Conservation (phyloP, 2,888 invertebrate genomes). For the Athalia rosae region DNA sequence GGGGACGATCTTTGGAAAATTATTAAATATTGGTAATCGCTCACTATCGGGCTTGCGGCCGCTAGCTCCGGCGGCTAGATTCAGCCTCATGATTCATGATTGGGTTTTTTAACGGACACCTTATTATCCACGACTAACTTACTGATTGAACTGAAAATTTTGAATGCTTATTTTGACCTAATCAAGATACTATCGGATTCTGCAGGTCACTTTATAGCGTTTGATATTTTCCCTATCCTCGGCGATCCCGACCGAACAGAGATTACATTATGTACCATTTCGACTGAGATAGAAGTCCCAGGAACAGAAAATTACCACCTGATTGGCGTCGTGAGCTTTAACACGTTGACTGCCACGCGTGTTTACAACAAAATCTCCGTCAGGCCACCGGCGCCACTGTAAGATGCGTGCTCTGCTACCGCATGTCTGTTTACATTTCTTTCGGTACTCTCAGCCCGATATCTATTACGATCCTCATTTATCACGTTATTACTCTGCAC, state of each 20-base stretch:
- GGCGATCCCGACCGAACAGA: slow-evolving; percentile 1
- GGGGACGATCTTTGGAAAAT: not conserved
- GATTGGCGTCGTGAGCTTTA: slow-evolving; percentile 19
- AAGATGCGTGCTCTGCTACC: slow-evolving; percentile 39
- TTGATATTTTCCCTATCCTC: not conserved
- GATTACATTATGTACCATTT: slow-evolving; percentile 5
- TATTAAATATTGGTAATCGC: too few species aligned
- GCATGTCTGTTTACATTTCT: slow-evolving; percentile 20
- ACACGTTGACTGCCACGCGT: slow-evolving; percentile 48
- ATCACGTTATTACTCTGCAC: slow-evolving; percentile 41
- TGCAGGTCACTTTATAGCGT: not conserved
- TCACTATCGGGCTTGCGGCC: not conserved
- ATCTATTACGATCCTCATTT: slow-evolving; percentile 41
- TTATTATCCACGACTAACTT: too few species aligned
- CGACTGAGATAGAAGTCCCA: slow-evolving; percentile 9
- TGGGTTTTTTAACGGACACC: too few species aligned
- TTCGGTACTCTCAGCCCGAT: slow-evolving; percentile 43
- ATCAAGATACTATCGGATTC: not conserved
- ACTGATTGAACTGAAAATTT: too few species aligned
- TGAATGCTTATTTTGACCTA: too few species aligned
- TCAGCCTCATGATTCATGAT: slow-evolving; percentile 1
- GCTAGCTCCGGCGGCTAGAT: slow-evolving; percentile 3
- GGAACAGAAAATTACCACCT: slow-evolving; percentile 4
- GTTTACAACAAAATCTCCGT: slow-evolving; percentile 43
- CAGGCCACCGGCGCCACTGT: slow-evolving; percentile 45